These are phyloP conservation scores for Silurus glanis DNA, from an alignment of 2,113 vertebrate species.

Conservation along the genomic window DNA sequence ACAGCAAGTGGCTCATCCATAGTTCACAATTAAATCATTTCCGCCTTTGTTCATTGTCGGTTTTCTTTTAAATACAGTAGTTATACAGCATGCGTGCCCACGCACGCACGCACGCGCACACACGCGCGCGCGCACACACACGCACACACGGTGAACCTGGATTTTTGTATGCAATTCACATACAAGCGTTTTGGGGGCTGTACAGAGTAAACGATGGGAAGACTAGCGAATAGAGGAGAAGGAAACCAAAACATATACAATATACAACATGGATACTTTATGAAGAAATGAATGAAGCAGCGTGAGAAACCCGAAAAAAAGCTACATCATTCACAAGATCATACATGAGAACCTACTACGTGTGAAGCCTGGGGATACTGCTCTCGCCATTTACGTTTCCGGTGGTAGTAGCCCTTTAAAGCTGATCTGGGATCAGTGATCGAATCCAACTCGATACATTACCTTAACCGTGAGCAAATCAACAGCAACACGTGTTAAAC, in stretches of 20 bases:
- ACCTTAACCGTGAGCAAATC: background rate
- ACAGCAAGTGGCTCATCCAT: background rate
- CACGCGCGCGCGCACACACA: background rate
- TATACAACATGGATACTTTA: background rate
- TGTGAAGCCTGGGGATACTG: constrained; percentile 29
- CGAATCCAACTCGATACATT: background rate
- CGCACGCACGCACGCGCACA: constrained; percentile 13
- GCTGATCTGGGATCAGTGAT: constrained; percentile 16
- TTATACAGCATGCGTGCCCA: constrained; percentile 31
- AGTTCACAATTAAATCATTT: background rate
- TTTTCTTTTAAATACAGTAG: constrained; percentile 70
- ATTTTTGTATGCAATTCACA: constrained; percentile 9
- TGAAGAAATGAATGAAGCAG: constrained; percentile 29
- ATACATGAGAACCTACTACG: constrained; percentile 28
- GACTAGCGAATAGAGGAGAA: constrained; percentile 16
- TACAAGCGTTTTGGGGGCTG: background rate
- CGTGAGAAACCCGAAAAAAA: constrained; percentile 26
- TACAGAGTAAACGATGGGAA: constrained; percentile 36
- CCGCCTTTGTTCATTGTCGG: constrained; percentile 88
- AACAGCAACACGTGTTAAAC: background rate
- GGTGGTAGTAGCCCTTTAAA: constrained; percentile 44
- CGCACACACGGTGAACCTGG: constrained; percentile 16
- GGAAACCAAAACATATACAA: constrained; percentile 9
- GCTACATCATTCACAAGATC: constrained; percentile 20
- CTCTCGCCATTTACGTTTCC: background rate